Base-by-base conservation (phyloP, 2,113 vertebrate genomes). In the Sinocyclocheilus maitianheensis region DNA sequence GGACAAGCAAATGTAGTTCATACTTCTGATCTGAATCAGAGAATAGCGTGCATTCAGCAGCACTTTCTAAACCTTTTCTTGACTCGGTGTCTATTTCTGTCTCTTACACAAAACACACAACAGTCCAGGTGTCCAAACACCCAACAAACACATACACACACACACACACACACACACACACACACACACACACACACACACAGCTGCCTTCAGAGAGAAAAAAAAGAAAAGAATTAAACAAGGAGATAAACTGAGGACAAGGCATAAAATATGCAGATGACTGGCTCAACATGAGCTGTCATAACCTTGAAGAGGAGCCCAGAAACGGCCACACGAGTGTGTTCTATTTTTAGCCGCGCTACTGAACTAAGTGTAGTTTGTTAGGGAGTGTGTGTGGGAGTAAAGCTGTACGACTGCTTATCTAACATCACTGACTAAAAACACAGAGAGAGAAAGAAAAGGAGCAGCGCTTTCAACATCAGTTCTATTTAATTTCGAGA, bases 211-310 rank as follows among this genome's bases (percentile, higher is more conserved):
- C 24, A 11, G n/a, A 12, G 51, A 10, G 11, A 48, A 12, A 48
- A 55, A 10, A n/a, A 16, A 46, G 1, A 8, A 3, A 9, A n/a
- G 40, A 20, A 11, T n/a, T 74, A 12, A 46, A 43, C 11, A 26
- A 30, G 46, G 1, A 82, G 26, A 34, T 26, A 72, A 53, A 71
- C 12, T 22, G 8, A 83, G 26, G 24, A 55, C 26, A 71, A 55
- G 65, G 43, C 48, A 71, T 83, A 13, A 83, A 83, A 83, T 55
- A 71, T 83, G 65, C 65, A 83, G 81, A 83, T 83, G 65, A 67
- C n/a, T 81, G 22, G 91, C 93, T 80, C 51, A 94, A 92, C 94
- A 95, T 95, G 94, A 95, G 95, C 84, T 91, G 94, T 90, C 90
- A 91, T 91, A 89, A 93, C 92, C 91, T 93, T 93, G 84, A 43